Base-by-base conservation (phyloP, 2,888 invertebrate genomes). In the Dolichopus griseipennis region DNA sequence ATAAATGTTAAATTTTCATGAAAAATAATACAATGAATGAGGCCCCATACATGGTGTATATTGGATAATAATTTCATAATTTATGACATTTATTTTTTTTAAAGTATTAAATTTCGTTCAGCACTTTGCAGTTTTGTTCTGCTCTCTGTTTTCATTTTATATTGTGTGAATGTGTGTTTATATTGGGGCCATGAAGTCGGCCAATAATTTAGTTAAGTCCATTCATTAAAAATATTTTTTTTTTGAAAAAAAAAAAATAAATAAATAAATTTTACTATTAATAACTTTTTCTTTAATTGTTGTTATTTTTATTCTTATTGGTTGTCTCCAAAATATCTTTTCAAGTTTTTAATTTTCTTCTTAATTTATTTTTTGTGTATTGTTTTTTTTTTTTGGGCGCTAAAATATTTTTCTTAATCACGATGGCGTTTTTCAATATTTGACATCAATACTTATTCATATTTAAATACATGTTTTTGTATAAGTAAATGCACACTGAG, bases 11-110 rank as follows among this genome's bases (percentile, higher is more conserved):
- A 27, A 27, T 4, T 27, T 41, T 18, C n/a, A 52, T 52, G 52
- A 52, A 52, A 27, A 52, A 52, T 52, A 52, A 52, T 52, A 52
- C n/a, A 52, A 52, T 52, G 52, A 52, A 52, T 52, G 52, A 52
- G 52, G 52, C 52, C 52, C 52, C 52, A 52, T 52, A 18, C 52
- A 18, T 52, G 18, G 52, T 52, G 52, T 52, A 52, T 52, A 52
- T 52, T 52, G 52, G 52, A 18, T 52, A 6, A 52, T 52, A 52
- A 52, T 52, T 52, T 52, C 6, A 18, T 18, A 52, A 52, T 52
- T 52, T 52, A 52, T 52, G 18, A n/a, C 41, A 41, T 52, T 6
- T 52, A 10, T 41, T 12, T 41, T 41, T 41, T 41, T 12, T 41
- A 41, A 27, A 27, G 27, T 27, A 27, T 27, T 4, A 27, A 27